Percentiles rank a stretch among this genome's conserved stretches.
Conservation (phyloP, 1,140 invertebrate species). For the Andrena cerasifolii region DNA sequence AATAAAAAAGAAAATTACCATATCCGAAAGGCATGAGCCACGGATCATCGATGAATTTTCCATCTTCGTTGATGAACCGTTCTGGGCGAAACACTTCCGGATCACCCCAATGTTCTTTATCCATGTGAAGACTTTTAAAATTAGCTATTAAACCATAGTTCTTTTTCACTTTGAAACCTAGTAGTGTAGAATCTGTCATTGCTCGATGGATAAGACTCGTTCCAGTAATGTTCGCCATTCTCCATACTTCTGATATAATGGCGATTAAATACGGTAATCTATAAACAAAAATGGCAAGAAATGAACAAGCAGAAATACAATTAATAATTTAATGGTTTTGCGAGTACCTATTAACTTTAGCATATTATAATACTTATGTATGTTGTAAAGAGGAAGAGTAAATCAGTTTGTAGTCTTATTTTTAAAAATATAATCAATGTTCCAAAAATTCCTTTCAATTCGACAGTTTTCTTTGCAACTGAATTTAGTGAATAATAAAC, state of each 20-base stretch:
- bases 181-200: conserved; percentile 73
- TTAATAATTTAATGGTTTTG: too few species aligned
- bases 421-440: too few species aligned
- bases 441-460: too few species aligned
- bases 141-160: conserved; percentile 77
- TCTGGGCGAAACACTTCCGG: conserved; percentile 84
- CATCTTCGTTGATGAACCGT: conserved; percentile 82
- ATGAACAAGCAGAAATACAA: too few species aligned
- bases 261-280: conserved; percentile 82
- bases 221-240: conserved; percentile 81
- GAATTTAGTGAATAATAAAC: too few species aligned
- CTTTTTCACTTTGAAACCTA: conserved; percentile 82
- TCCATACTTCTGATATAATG: conserved; percentile 79
- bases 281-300: conserved; percentile 30
- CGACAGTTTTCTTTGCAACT: too few species aligned
- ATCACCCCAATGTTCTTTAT: conserved; percentile 83
- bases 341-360: too few species aligned
- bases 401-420: too few species aligned
- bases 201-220: conserved; percentile 79
- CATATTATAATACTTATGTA: too few species aligned
- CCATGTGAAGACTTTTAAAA: conserved; percentile 78
- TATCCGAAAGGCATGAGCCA: conserved; percentile 83
- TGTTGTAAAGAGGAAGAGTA: too few species aligned
- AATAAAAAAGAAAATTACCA: conserved; percentile 71
- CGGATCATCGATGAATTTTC: conserved; percentile 80